A percentile compares a stretch with the other conserved stretches of the same genome.
These are phyloP conservation scores for Stylophora pistillata DNA, from an alignment of 64 coral and sea anemone species.

Conservation along the genomic window DNA sequence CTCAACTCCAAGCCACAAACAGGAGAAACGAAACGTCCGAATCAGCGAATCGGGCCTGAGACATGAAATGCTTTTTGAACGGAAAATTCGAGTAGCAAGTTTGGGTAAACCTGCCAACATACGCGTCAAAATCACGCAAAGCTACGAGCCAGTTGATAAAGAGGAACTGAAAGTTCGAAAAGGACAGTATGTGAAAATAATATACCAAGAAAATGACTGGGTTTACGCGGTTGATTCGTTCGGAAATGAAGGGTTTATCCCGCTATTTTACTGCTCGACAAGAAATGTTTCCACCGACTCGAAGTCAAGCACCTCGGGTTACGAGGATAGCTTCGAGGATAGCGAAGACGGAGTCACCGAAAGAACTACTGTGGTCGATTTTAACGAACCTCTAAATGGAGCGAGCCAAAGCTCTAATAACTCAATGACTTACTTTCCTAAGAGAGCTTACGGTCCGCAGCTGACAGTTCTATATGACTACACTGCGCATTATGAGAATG, in stretches of 20 bases:
- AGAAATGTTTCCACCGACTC: conserved; percentile 55
- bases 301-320: conserved; percentile 74
- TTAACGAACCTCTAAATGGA: neutral
- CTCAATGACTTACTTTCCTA: conserved; percentile 83
- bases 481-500: conserved; percentile 78
- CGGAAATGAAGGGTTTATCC: conserved; percentile 83
- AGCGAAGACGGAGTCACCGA: conserved; percentile 42
- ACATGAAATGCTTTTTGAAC: conserved; percentile 63
- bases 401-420: neutral
- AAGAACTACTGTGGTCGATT: neutral
- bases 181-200: conserved; percentile 79
- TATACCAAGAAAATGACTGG: conserved; percentile 93
- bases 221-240: conserved; percentile 73
- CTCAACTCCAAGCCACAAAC: conserved; percentile 45
- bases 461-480: conserved; percentile 86
- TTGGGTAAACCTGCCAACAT: conserved; percentile 85
- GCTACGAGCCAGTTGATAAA: conserved; percentile 64
- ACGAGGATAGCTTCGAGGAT: conserved; percentile 72
- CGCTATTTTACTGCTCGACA: conserved; percentile 71
- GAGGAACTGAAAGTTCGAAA: conserved; percentile 86
- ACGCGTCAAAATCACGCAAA: conserved; percentile 69
- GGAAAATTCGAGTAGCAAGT: conserved; percentile 76
- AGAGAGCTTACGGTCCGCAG: conserved; percentile 81
- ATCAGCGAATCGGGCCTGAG: conserved; percentile 60
- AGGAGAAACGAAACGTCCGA: conserved; percentile 73